Conservation (phyloP, 2,113 vertebrate species). For the Typhlomys cinereus region DNA sequence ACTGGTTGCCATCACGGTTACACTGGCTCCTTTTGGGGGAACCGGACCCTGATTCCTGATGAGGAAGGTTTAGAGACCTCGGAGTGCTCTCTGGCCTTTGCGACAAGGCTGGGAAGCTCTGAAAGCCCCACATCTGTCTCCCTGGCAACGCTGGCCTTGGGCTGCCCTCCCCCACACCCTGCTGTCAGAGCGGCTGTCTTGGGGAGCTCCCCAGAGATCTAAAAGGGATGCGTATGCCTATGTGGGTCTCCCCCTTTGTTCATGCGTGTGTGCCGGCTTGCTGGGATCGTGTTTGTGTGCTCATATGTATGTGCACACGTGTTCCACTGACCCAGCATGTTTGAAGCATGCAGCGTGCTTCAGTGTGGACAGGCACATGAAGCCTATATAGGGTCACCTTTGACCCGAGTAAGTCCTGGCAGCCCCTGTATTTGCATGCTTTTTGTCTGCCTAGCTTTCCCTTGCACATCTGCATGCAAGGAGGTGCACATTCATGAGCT, state of each 20-base stretch:
- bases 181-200: slow-evolving; percentile 56
- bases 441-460: neutral
- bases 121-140: slow-evolving; percentile 52
- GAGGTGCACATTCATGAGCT: neutral
- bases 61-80: neutral
- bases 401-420: neutral
- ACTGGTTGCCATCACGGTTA: neutral
- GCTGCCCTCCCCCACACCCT: neutral
- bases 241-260: neutral
- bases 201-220: slow-evolving; percentile 57
- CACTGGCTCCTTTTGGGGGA: neutral
- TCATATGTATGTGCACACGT: neutral
- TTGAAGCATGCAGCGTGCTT: neutral
- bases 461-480: neutral
- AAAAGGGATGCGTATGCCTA: neutral
- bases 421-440: neutral
- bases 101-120: slow-evolving; percentile 24
- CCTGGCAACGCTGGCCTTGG: slow-evolving; percentile 57
- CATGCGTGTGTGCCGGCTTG: neutral
- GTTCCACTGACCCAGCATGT: neutral
- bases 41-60: neutral
- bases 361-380: accelerated
- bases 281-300: neutral
- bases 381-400: neutral
- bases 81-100: slow-evolving; percentile 15